Percentiles rank a stretch among this genome's conserved stretches.
phyloP scores from a whole-genome alignment of 2,113 vertebrate genomes.

The Illadopsis cleaveri region DNA sequence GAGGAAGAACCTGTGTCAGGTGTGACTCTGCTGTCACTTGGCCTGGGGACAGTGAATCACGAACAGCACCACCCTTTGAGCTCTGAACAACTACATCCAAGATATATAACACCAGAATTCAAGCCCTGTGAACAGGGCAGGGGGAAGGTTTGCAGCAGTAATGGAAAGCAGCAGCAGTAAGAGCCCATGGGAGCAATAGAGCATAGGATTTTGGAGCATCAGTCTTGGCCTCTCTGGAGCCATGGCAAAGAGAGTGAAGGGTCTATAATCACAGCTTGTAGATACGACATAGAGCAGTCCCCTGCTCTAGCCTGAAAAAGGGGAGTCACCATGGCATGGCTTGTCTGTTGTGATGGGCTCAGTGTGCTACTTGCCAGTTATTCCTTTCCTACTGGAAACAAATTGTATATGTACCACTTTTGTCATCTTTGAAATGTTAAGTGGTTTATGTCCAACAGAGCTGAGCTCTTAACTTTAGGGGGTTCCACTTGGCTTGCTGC shows the following conservation, averaged over 20 bases:
- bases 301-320: not conserved
- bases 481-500: slow-evolving; percentile 53
- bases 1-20: not conserved
- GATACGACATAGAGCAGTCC: rapidly evolving
- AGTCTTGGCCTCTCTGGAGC: not conserved
- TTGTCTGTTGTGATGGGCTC: not conserved
- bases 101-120: not conserved
- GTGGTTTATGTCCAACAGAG: slow-evolving; percentile 29
- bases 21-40: not conserved
- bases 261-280: not conserved
- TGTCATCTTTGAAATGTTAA: slow-evolving; percentile 26
- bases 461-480: slow-evolving; percentile 36
- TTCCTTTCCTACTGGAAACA: slow-evolving; percentile 4
- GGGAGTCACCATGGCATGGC: not conserved
- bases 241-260: not conserved
- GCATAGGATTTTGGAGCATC: not conserved
- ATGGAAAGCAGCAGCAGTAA: not conserved
- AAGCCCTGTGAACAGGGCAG: not conserved
- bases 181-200: not conserved
- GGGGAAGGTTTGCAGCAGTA: not conserved
- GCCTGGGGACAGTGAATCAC: not conserved
- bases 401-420: not conserved
- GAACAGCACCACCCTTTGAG: not conserved
- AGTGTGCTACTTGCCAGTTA: not conserved
- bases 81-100: not conserved